Conservation (phyloP, 2,797 vertebrate genomes). For the Parotocinclus haroldoi region DNA sequence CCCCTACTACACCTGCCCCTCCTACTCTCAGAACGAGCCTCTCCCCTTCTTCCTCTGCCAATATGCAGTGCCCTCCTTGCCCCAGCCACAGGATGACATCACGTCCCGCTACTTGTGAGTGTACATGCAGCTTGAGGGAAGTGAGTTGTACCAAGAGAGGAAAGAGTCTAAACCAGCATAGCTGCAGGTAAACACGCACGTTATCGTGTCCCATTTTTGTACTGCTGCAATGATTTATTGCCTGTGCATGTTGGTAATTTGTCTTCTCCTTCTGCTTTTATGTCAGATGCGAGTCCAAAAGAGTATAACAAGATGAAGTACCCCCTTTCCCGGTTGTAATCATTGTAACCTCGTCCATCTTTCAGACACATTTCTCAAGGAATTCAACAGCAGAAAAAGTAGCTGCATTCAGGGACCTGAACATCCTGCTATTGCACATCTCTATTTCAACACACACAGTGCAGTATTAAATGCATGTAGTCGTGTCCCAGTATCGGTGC, state of each 20-base stretch:
- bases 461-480: conserved; percentile 52
- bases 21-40: conserved; percentile 36
- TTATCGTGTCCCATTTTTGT: neutral
- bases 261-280: conserved; percentile 33
- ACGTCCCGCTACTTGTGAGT: conserved; percentile 63
- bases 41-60: conserved; percentile 37
- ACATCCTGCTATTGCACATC: conserved; percentile 25
- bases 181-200: conserved; percentile 65
- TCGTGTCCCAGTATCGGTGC: conserved; percentile 31
- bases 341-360: conserved; percentile 39
- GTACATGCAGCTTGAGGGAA: conserved; percentile 62
- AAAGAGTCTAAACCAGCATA: conserved; percentile 62
- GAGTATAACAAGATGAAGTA: conserved; percentile 34
- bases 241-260: neutral
- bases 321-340: conserved; percentile 18
- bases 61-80: conserved; percentile 63
- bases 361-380: conserved; percentile 32
- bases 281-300: conserved; percentile 53
- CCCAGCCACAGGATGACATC: conserved; percentile 66
- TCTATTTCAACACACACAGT: conserved; percentile 44
- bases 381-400: conserved; percentile 33
- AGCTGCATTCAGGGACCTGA: conserved; percentile 24
- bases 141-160: conserved; percentile 66
- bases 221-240: conserved; percentile 2
- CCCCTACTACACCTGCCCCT: conserved; percentile 41